A percentile compares a stretch with the other conserved stretches of the same genome.
phyloP scores from a whole-genome alignment of 2,797 vertebrate genomes.

The Decapterus maruadsi region DNA sequence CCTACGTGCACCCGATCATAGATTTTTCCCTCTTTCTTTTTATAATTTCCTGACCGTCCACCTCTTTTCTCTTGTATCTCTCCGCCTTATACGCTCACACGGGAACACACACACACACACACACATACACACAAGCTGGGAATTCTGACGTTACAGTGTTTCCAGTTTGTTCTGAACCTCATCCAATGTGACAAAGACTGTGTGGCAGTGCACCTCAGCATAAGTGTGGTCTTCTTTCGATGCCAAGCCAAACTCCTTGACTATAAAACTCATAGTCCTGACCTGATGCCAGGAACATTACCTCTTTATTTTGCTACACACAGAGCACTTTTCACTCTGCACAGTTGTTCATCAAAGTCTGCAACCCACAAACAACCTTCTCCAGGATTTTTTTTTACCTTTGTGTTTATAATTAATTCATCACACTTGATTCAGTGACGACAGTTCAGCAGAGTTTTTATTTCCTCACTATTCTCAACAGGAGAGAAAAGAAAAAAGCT shows the following conservation, averaged over 20 bases:
- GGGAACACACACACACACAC: conserved; percentile 48
- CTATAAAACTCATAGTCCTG: conserved; percentile 82
- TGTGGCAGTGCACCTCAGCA: conserved; percentile 81
- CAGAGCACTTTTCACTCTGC: conserved; percentile 69
- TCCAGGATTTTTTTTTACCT: conserved; percentile 20
- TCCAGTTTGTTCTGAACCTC: conserved; percentile 86
- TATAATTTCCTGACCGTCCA: conserved; percentile 35
- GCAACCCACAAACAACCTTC: conserved; percentile 59
- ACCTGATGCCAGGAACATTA: conserved; percentile 85
- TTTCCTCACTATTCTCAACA: conserved; percentile 7
- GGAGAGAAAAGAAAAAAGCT: not conserved
- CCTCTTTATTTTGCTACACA: conserved; percentile 82
- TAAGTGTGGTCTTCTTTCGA: conserved; percentile 80
- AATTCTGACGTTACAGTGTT: conserved; percentile 83
- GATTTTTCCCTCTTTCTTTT: conserved; percentile 39
- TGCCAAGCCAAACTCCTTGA: conserved; percentile 85
- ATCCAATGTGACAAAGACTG: conserved; percentile 86
- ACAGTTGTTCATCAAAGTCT: conserved; percentile 75
- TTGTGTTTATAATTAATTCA: conserved; percentile 34
- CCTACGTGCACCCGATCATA: conserved; percentile 29
- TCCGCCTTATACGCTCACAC: conserved; percentile 29
- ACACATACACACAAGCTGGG: conserved; percentile 62
- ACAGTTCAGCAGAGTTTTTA: conserved; percentile 6
- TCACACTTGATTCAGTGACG: conserved; percentile 15
- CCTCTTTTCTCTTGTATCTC: conserved; percentile 53